phyloP scores from a whole-genome alignment of 2,113 vertebrate genomes.

The Blennius ocellaris region DNA sequence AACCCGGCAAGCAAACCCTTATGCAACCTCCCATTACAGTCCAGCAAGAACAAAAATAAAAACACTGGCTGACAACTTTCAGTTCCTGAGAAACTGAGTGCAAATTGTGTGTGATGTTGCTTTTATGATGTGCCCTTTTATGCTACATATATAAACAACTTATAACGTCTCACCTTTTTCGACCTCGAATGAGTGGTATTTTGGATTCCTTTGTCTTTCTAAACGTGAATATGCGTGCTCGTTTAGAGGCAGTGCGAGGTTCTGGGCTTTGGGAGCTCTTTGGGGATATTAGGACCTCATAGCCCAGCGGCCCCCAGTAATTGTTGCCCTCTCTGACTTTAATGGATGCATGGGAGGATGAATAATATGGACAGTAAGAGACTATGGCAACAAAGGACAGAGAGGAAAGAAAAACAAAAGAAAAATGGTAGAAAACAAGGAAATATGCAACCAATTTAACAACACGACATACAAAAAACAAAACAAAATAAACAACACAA shows the following conservation, averaged over 20 bases:
- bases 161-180: constrained; percentile 89
- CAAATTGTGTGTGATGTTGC: constrained; percentile 31
- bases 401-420: constrained; percentile 84
- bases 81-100: constrained; percentile 19
- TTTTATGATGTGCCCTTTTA: constrained; percentile 29
- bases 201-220: constrained; percentile 96
- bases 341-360: constrained; percentile 86
- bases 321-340: constrained; percentile 95
- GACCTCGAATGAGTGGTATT: constrained; percentile 87
- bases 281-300: constrained; percentile 79
- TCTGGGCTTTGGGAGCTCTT: constrained; percentile 86
- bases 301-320: constrained; percentile 90
- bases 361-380: constrained; percentile 85
- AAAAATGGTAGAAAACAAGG: constrained; percentile 83
- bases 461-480: constrained; percentile 48
- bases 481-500: constrained; percentile 3
- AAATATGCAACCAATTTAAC: constrained; percentile 79
- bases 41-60: background rate
- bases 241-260: constrained; percentile 87
- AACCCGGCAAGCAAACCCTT: constrained; percentile 15
- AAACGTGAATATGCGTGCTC: constrained; percentile 94
- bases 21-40: constrained; percentile 34
- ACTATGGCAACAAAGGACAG: constrained; percentile 85
- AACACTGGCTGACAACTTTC: constrained; percentile 19
- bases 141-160: constrained; percentile 56